Conservation (phyloP, 2,113 vertebrate genomes). For the Psophia crepitans region DNA sequence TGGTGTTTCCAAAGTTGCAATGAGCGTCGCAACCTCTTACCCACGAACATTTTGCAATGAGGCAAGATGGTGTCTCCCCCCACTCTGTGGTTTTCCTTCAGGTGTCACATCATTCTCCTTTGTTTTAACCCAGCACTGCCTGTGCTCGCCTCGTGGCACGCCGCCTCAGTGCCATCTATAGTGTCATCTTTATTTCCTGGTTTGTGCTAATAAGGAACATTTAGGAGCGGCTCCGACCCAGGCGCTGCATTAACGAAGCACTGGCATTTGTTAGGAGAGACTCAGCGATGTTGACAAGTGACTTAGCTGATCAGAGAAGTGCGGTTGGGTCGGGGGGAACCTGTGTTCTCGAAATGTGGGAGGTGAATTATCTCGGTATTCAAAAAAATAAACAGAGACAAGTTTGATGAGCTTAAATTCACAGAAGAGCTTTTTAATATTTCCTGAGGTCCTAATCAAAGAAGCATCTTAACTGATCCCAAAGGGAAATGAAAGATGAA, state of each 20-base stretch:
- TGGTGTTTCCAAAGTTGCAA: background rate
- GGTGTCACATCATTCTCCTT: background rate
- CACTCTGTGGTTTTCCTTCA: background rate
- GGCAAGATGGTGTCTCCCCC: background rate
- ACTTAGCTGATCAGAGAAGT: constrained; percentile 57
- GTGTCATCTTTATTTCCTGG: background rate
- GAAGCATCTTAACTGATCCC: constrained; percentile 76
- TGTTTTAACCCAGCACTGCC: background rate
- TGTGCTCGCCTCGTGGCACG: background rate
- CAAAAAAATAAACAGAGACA: constrained; percentile 68
- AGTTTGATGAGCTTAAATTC: constrained; percentile 73
- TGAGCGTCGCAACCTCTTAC: background rate
- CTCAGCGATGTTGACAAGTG: constrained; percentile 56
- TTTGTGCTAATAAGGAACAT: constrained; percentile 25
- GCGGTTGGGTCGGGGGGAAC: constrained; percentile 36
- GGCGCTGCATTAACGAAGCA: constrained; percentile 53
- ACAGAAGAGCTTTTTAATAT: constrained; percentile 73
- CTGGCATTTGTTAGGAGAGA: constrained; percentile 13
- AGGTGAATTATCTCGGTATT: constrained; percentile 44
- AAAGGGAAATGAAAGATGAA: constrained; percentile 72
- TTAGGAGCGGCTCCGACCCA: background rate
- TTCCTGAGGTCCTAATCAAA: constrained; percentile 78
- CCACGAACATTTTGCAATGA: background rate
- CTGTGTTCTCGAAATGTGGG: constrained; percentile 14
- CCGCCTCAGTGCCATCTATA: background rate